A percentile compares a stretch with the other conserved stretches of the same genome.
Conservation (phyloP, 2,113 vertebrate genomes). For the Corapipo altera region DNA sequence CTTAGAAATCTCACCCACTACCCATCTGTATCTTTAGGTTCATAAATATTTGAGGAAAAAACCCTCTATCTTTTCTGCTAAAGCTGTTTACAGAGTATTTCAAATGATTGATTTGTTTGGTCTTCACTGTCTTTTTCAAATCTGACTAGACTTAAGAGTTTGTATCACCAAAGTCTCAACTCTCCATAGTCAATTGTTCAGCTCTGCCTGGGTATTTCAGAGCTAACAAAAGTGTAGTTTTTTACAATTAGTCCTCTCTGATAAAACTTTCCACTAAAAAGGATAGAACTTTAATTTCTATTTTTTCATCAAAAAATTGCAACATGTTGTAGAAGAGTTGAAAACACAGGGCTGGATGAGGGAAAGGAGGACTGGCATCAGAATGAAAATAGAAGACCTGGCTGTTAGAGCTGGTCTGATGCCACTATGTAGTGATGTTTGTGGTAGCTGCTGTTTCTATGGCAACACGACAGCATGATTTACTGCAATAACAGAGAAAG, state of each 20-base stretch:
- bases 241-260: neutral
- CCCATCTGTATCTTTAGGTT: conserved; percentile 27
- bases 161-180: neutral
- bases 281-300: neutral
- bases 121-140: neutral
- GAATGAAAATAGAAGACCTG: neutral
- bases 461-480: neutral
- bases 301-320: neutral
- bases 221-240: neutral
- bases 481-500: conserved; percentile 33
- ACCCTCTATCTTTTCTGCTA: neutral
- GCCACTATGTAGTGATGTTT: neutral
- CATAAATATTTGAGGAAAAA: neutral
- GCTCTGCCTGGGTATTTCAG: neutral
- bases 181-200: neutral
- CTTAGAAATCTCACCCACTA: conserved; percentile 40
- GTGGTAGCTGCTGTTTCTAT: conserved; percentile 35
- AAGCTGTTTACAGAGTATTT: neutral
- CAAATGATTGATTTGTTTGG: neutral
- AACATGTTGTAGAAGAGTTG: neutral
- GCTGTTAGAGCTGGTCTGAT: neutral
- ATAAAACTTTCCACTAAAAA: neutral
- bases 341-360: neutral
- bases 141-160: neutral
- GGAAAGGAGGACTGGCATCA: neutral